Base-by-base conservation (phyloP, 2,113 vertebrate genomes). In the Vicugna pacos region DNA sequence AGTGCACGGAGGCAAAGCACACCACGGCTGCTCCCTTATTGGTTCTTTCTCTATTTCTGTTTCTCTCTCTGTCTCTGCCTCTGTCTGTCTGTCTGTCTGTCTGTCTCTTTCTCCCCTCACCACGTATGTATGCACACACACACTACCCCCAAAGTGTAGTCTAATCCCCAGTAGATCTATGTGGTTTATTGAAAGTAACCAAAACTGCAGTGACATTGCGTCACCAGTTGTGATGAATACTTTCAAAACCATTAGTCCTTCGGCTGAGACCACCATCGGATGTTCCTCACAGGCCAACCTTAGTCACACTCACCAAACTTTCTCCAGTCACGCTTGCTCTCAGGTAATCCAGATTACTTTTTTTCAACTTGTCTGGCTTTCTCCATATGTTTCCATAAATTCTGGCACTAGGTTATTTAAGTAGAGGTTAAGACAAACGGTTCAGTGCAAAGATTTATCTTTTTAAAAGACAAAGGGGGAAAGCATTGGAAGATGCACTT, bases 161-260 rank as follows among this genome's bases (percentile, higher is more conserved):
- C 52, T 17, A 62, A 77, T 84, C 30, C 82, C 88, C 65, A 32
- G 77, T 46, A 12, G 35, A 54, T 72, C 82, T 91, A 2, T 95
- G 95, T 96, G 95, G 96, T 96, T 97, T 95, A 77, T 19, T 93
- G 87, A 96, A 82, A 95, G 94, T 92, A 95, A 97, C 94, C 95
- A 94, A 35, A 91, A 12, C 3, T 54, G 2, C 62, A 94, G 84
- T 89, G 91, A 94, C 62, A 79, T 87, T 76, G 88, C 26, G 1
- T 91, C 97, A 91, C 52, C 12, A 3, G n/a, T 0, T 20, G 16
- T 50, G 87, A 95, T 8, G 46, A 54, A 75, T 54, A 87, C 92
- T 96, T 97, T 96, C 90, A 76, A 93, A 97, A 89, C 92, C 93
- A n/a, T 60, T 65, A 35, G 58, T 16, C 19, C 26, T 35, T 87